Base-by-base conservation (phyloP, 1,140 invertebrate species). In the Bombus pyrosoma region DNA sequence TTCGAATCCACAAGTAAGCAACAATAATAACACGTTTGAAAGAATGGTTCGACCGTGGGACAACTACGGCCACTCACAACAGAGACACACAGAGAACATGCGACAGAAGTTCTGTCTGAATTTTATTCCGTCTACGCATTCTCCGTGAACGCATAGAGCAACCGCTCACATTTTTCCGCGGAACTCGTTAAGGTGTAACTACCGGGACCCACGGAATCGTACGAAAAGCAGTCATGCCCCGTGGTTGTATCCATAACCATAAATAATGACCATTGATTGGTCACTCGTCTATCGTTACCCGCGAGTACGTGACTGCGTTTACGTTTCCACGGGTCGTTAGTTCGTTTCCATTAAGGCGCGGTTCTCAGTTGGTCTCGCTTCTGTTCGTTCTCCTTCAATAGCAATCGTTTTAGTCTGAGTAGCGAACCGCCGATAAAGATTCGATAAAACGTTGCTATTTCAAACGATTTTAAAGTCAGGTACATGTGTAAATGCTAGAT, bases 321-420 rank as follows among this genome's bases (percentile, higher is more conserved):
- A 93, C 92, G 91, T 92, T 93, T 92, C 91, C 91, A 93, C 89
- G 93, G 93, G 90, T 94, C 93, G 91, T 94, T 94, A 94, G 93
- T 91, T 94, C 89, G 93, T 93, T 94, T 93, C 91, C 91, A 94
- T 94, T 94, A 94, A 93, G 92, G 93, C 90, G 93, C 92, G 92
- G 93, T 83, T 81, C 87, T 79, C 37, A 64, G 81, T 85, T 76
- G 87, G 86, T 90, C 72, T 87, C 84, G 89, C 87, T 91, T 87
- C 86, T 88, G 57, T 87, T 76, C 87, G 68, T 85, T 88, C 75
- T 72, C 73, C 69, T 87, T 90, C 90, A 75, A 37, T 88, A 84
- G 82, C 78, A 53, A 88, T 87, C 82, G 82, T 76, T 79, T 74
- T 77, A 37, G 68, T 5, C 43, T 12, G 15, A 25, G 32, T 9